Base-by-base conservation (phyloP, 2,888 invertebrate species). In the Tridacna crocea region DNA sequence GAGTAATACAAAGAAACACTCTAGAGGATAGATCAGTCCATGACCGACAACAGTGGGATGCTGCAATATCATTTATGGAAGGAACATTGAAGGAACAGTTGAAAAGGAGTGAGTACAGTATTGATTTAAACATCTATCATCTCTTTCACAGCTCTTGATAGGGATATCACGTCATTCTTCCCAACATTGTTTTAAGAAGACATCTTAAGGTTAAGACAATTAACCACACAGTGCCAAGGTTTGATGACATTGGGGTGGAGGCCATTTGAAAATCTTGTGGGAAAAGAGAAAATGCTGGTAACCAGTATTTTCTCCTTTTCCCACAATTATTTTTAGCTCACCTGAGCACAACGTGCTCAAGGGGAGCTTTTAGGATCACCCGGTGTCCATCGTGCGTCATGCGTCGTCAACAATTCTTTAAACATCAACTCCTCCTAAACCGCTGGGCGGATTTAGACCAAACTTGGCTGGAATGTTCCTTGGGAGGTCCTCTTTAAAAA, bases 11-110 rank as follows among this genome's bases (percentile, higher is more conserved):
- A 94, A 94, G 98, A 81, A 99, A 99, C 94, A 97, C 98, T 0
- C 95, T 99, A 27, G 99, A 99, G 94, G 98, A 98, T 94, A 96
- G 97, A 17, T 96, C 96, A 55, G 96, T 98, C 15, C 96, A 96
- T 79, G 97, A 98, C 93, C 98, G 98, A 94, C 95, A 96, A 22
- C 97, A 98, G 85, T 99, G 99, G 99, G 99, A 99, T 95, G 95
- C 96, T 51, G 98, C 99, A 22, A 97, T 98, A 13, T 96, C 96
- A 90, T 98, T 99, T 94, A 96, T 99, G 94, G 98, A 99, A 94
- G 95, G 95, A 0, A 97, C 98, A 0, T 96, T 99, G 0, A 96
- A 96, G 90, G 97, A 97, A 27, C 96, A 97, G 90, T 95, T 99
- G 0, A 94, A 96, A 87, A 94, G 94, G 88, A 93, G 93, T 92